These are phyloP conservation scores for Octopus sinensis DNA, from an alignment of 1,140 invertebrate genomes.

Conservation along the genomic window DNA sequence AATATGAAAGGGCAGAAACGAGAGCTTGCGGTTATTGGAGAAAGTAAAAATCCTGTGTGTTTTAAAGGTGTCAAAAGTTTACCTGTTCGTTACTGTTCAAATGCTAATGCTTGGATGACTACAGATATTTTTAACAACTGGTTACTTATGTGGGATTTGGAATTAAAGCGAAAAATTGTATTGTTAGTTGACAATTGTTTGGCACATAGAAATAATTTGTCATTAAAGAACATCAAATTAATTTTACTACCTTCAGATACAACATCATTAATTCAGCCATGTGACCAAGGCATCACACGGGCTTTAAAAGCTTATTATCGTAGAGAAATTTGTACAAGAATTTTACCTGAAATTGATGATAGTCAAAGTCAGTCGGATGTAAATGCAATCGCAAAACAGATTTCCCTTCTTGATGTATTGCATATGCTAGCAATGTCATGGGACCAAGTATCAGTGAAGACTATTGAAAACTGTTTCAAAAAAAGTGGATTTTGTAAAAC, in stretches of 20 bases:
- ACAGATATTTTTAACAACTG: conserved; percentile 32
- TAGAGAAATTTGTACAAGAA: neutral
- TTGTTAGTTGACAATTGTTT: conserved; percentile 22
- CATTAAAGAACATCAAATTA: conserved; percentile 23
- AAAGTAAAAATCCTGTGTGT: conserved; percentile 55
- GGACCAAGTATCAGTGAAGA: conserved; percentile 16
- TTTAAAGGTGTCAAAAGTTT: conserved; percentile 54
- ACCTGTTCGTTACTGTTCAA: conserved; percentile 52
- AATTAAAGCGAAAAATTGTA: neutral
- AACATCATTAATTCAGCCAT: conserved; percentile 25
- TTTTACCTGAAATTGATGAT: neutral
- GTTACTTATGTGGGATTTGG: conserved; percentile 4
- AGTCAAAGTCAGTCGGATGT: neutral
- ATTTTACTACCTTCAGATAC: conserved; percentile 31
- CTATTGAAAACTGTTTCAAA: conserved; percentile 21
- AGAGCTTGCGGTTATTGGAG: conserved; percentile 56
- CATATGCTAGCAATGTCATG: conserved; percentile 20
- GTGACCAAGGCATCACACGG: conserved; percentile 24
- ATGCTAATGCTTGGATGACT: conserved; percentile 59
- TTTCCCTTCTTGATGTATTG: conserved; percentile 20
- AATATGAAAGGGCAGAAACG: conserved; percentile 57
- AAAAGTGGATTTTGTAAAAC: neutral
- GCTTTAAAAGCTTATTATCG: conserved; percentile 26
- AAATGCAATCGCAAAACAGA: neutral
- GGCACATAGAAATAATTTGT: conserved; percentile 16